phyloP scores from a whole-genome alignment of 2,888 invertebrate species.

The Tupiocoris notatus region DNA sequence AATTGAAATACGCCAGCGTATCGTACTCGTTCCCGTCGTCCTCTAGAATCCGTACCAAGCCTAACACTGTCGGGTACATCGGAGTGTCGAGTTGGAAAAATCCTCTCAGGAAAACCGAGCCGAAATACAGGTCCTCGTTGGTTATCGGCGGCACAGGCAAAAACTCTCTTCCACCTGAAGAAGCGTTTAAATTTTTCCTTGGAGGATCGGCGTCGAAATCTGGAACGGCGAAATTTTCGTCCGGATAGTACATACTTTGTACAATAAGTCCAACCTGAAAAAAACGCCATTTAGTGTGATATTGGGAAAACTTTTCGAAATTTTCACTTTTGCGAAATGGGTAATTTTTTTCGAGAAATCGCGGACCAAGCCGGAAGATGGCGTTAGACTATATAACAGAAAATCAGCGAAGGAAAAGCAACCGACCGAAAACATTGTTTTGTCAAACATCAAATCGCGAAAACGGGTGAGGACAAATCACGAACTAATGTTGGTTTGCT shows the following conservation, averaged over 20 bases:
- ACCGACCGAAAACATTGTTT: too few species aligned
- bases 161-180: not conserved
- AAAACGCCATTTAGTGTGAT: too few species aligned
- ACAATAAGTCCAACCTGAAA: constrained; percentile 55
- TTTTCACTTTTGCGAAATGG: too few species aligned
- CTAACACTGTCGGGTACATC: constrained; percentile 61
- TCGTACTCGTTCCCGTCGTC: constrained; percentile 43
- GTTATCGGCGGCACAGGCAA: constrained; percentile 12
- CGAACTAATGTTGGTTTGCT: too few species aligned
- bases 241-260: constrained; percentile 46
- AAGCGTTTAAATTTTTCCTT: not conserved
- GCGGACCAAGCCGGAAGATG: too few species aligned
- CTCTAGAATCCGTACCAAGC: constrained; percentile 55
- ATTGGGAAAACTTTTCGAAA: too few species aligned
- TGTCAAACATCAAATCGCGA: too few species aligned
- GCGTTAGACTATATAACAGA: too few species aligned
- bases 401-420: too few species aligned
- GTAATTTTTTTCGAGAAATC: too few species aligned
- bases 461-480: too few species aligned
- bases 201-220: constrained; percentile 21
- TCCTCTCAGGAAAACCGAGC: constrained; percentile 59
- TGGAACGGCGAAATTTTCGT: constrained; percentile 45
- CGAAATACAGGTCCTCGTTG: constrained; percentile 49
- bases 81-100: constrained; percentile 60
- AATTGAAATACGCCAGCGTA: constrained; percentile 42